These are phyloP conservation scores for Acleris emargana DNA, from an alignment of 2,888 invertebrate species.

Conservation along the genomic window DNA sequence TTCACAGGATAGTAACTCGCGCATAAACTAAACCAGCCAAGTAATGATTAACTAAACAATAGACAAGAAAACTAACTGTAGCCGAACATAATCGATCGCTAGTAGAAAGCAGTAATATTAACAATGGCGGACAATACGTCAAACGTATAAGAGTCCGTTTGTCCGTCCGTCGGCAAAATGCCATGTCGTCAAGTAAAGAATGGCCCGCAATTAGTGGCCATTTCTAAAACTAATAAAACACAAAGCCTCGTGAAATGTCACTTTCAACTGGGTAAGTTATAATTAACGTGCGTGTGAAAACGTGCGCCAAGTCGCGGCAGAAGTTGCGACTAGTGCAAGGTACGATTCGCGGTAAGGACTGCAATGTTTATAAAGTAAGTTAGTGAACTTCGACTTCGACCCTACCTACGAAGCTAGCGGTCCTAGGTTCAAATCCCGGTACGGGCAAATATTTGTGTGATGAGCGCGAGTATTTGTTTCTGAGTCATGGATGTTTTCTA, in stretches of 20 bases:
- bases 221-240: slow-evolving; percentile 18
- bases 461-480: no score
- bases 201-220: slow-evolving; percentile 20
- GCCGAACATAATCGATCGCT: slow-evolving; percentile 25
- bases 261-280: slow-evolving; percentile 19
- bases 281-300: slow-evolving; percentile 6
- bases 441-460: no score
- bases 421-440: no score
- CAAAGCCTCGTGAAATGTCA: slow-evolving; percentile 18
- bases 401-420: no score
- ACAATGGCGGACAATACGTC: slow-evolving; percentile 17
- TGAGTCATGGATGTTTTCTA: no score
- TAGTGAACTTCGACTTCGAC: no score
- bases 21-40: not conserved
- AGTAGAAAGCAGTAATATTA: slow-evolving; percentile 14
- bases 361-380: no score
- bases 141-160: slow-evolving; percentile 16
- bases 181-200: slow-evolving; percentile 17
- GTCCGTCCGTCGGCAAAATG: slow-evolving; percentile 4
- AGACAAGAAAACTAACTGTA: slow-evolving; percentile 31
- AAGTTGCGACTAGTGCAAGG: not conserved
- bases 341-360: no score
- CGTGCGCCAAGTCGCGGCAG: not conserved
- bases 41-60: slow-evolving; percentile 9
- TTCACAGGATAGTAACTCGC: not conserved